Percentiles rank a stretch among this genome's conserved stretches.
These are phyloP conservation scores for Triplophysa bombifrons DNA, from an alignment of 2,797 vertebrate genomes.

Conservation along the genomic window DNA sequence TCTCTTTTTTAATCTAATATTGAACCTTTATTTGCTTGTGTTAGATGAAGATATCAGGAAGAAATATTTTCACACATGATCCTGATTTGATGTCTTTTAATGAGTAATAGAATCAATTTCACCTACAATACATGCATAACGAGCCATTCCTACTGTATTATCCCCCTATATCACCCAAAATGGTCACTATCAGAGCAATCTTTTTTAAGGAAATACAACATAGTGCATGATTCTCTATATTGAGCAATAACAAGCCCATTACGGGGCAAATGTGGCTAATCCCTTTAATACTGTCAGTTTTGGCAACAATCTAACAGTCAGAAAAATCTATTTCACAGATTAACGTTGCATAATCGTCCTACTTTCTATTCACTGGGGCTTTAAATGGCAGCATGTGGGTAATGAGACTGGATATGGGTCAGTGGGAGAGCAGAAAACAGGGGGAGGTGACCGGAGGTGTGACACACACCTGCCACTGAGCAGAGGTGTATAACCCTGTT, in stretches of 20 bases:
- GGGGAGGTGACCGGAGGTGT: constrained; percentile 60
- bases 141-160: not conserved
- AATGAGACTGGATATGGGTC: constrained; percentile 72
- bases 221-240: not conserved
- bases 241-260: not conserved
- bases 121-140: not conserved
- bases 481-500: constrained; percentile 23
- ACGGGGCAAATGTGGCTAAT: not conserved
- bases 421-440: constrained; percentile 69
- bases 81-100: not conserved
- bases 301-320: constrained; percentile 24
- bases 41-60: not conserved
- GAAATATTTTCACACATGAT: not conserved
- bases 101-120: not conserved
- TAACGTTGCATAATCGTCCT: constrained; percentile 63
- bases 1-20: constrained; percentile 11
- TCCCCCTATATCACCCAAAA: not conserved
- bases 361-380: constrained; percentile 58
- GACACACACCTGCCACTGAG: constrained; percentile 67
- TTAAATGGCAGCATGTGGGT: constrained; percentile 54
- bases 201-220: not conserved
- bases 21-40: constrained; percentile 18
- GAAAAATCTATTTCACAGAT: constrained; percentile 59
- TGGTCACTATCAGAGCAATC: not conserved
- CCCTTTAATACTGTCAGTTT: constrained; percentile 28